Conservation (phyloP, 2,888 invertebrate genomes). For the Lasius fuliginosus region DNA sequence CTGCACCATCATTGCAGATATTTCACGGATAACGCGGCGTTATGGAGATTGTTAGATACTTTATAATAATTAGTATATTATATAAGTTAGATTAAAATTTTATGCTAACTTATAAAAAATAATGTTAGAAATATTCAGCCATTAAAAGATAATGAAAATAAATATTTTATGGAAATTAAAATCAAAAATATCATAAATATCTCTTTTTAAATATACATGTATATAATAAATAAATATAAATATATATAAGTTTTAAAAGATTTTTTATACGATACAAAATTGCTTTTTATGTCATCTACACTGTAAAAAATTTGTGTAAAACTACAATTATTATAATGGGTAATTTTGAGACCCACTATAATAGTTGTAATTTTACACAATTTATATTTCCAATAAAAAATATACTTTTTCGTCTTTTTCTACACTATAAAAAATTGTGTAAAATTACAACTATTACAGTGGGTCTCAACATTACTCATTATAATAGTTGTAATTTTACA, state of each 20-base stretch:
- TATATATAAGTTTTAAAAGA: background rate
- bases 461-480: too few relatives aligned
- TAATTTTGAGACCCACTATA: too few relatives aligned
- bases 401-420: too few relatives aligned
- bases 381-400: too few relatives aligned
- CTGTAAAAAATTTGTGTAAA: too few relatives aligned
- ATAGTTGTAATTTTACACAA: too few relatives aligned
- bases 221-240: background rate
- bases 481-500: too few relatives aligned
- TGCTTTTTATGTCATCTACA: background rate
- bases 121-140: constrained; percentile 25
- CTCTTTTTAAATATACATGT: background rate
- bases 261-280: background rate
- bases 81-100: background rate
- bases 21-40: background rate
- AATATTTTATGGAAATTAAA: background rate
- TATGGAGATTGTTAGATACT: background rate
- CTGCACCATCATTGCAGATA: background rate
- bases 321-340: too few relatives aligned
- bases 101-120: background rate
- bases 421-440: too few relatives aligned
- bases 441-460: too few relatives aligned
- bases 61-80: background rate
- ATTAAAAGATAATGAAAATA: constrained; percentile 19
- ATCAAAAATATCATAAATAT: background rate